phyloP scores from a whole-genome alignment of 1,140 invertebrate genomes.

The Drosophila pectinifera region DNA sequence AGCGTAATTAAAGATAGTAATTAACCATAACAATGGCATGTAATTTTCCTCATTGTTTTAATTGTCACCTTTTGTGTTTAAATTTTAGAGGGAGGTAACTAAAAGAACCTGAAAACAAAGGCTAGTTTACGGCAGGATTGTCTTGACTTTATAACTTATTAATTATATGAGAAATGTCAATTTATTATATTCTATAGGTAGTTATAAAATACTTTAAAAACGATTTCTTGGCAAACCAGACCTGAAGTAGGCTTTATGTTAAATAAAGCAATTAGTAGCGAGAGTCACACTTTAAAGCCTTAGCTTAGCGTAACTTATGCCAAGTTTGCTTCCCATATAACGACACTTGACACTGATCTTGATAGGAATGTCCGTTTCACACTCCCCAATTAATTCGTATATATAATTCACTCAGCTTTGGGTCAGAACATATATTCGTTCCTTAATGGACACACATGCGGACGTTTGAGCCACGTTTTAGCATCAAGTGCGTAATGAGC shows the following conservation, averaged over 20 bases:
- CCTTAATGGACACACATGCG: conserved; percentile 32
- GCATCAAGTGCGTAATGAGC: conserved; percentile 32
- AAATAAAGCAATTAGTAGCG: neutral
- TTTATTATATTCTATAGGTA: too few relatives aligned
- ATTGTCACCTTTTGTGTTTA: too few relatives aligned
- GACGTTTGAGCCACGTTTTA: conserved; percentile 25
- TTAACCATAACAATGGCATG: too few relatives aligned
- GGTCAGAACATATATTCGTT: conserved; percentile 10
- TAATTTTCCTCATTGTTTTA: too few relatives aligned
- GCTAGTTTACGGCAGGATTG: too few relatives aligned
- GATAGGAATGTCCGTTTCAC: neutral
- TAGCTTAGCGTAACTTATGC: neutral
- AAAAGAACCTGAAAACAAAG: neutral
- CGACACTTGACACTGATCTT: neutral
- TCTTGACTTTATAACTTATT: too few relatives aligned
- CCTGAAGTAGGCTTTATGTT: neutral
- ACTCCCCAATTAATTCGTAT: conserved; percentile 7
- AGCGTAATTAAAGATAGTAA: too few relatives aligned
- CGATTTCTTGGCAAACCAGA: too few relatives aligned
- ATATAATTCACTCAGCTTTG: conserved; percentile 1
- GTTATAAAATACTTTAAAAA: too few relatives aligned
- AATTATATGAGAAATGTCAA: too few relatives aligned
- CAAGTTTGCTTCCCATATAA: neutral
- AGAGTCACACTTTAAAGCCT: neutral
- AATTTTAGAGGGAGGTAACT: too few relatives aligned